Percentiles rank a stretch among this genome's conserved stretches.
phyloP scores from a whole-genome alignment of 2,888 invertebrate species.

The Orthosia gothica region DNA sequence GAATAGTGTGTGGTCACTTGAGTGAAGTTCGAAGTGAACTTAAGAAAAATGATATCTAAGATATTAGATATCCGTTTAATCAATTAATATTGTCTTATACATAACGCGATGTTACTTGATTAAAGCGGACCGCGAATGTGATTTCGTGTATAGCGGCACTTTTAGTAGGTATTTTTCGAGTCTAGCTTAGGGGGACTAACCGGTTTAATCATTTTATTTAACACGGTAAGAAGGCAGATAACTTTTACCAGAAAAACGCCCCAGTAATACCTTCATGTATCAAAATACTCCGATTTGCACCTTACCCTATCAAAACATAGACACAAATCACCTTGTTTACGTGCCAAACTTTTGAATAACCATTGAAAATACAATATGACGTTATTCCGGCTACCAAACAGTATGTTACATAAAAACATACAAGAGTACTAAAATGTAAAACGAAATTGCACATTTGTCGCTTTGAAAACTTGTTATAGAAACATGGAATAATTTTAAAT shows the following conservation, averaged over 20 bases:
- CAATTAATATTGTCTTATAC: no score
- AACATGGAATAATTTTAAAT: conserved; percentile 32
- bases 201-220: no score
- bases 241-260: neutral
- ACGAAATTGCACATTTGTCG: conserved; percentile 41
- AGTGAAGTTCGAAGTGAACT: no score
- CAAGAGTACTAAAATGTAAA: conserved; percentile 26
- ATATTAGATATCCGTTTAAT: no score
- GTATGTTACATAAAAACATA: conserved; percentile 46
- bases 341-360: conserved; percentile 50
- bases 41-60: no score
- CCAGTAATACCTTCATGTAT: neutral
- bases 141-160: no score
- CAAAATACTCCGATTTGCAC: conserved; percentile 31
- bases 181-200: no score
- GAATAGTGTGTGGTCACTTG: no score
- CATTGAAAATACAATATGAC: conserved; percentile 42
- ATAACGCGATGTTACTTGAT: no score
- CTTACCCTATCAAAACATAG: conserved; percentile 51
- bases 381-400: conserved; percentile 25
- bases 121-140: no score
- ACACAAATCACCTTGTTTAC: conserved; percentile 61
- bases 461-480: conserved; percentile 29
- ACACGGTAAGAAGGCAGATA: neutral
- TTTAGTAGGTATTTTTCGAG: no score